phyloP scores from a whole-genome alignment of 2,797 vertebrate species.

The Premnoplex brunnescens region DNA sequence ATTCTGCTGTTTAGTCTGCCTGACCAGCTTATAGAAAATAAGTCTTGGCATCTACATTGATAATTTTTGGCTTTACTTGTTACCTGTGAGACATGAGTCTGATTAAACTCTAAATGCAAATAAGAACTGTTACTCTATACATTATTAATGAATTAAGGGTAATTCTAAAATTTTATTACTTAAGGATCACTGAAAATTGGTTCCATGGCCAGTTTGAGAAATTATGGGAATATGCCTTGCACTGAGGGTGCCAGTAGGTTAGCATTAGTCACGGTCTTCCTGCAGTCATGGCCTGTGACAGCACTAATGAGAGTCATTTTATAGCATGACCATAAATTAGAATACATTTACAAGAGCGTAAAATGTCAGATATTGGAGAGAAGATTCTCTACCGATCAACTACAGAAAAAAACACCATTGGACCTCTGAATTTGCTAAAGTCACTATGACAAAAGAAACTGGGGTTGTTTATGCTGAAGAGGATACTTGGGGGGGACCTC shows the following conservation, averaged over 20 bases:
- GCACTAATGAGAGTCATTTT: slow-evolving; percentile 94
- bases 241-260: slow-evolving; percentile 82
- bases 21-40: slow-evolving; percentile 73
- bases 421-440: slow-evolving; percentile 40
- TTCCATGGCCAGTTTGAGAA: slow-evolving; percentile 95
- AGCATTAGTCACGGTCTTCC: slow-evolving; percentile 90
- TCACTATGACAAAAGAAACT: background rate
- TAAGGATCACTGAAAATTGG: slow-evolving; percentile 88
- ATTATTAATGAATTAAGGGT: slow-evolving; percentile 94
- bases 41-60: slow-evolving; percentile 77
- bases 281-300: slow-evolving; percentile 84
- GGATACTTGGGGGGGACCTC: background rate
- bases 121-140: slow-evolving; percentile 80
- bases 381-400: slow-evolving; percentile 68
- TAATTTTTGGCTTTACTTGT: slow-evolving; percentile 81
- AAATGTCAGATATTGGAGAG: slow-evolving; percentile 81
- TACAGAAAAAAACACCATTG: slow-evolving; percentile 33
- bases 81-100: slow-evolving; percentile 82
- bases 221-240: slow-evolving; percentile 88
- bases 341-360: slow-evolving; percentile 84
- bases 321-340: slow-evolving; percentile 84
- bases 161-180: slow-evolving; percentile 94
- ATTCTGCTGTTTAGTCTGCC: slow-evolving; percentile 48
- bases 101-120: slow-evolving; percentile 88
- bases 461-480: background rate